phyloP scores from a whole-genome alignment of 2,888 invertebrate species.

The Microctonus aethiopoides region DNA sequence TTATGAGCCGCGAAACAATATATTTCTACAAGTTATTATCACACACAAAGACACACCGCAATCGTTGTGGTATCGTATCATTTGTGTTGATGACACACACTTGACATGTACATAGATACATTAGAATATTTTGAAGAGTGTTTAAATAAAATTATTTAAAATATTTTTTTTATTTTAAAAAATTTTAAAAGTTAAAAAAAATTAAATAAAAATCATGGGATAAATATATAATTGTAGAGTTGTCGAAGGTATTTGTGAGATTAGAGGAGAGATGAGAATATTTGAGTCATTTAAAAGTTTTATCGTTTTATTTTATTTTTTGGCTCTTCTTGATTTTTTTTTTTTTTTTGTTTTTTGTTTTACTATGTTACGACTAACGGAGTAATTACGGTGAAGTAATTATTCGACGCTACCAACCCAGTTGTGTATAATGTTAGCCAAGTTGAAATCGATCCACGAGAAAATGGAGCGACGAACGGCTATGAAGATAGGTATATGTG shows the following conservation, averaged over 20 bases:
- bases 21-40: constrained; percentile 3
- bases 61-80: constrained; percentile 25
- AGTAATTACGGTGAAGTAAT: constrained; percentile 43
- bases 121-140: too few relatives aligned
- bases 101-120: too few relatives aligned
- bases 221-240: constrained; percentile 3
- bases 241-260: background rate
- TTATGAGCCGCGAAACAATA: constrained; percentile 41
- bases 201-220: background rate
- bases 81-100: constrained; percentile 13
- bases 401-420: constrained; percentile 33
- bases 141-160: too few relatives aligned
- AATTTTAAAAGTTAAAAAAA: constrained; percentile 1
- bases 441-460: constrained; percentile 34
- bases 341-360: constrained; percentile 22
- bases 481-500: background rate
- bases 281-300: constrained; percentile 21
- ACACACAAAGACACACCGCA: constrained; percentile 20
- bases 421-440: constrained; percentile 26
- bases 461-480: constrained; percentile 15
- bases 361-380: constrained; percentile 36
- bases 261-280: background rate
- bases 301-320: constrained; percentile 19
- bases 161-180: too few relatives aligned
- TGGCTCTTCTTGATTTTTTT: background rate